phyloP scores from a whole-genome alignment of 2,888 invertebrate genomes.

The Caenorhabditis macrosperma region DNA sequence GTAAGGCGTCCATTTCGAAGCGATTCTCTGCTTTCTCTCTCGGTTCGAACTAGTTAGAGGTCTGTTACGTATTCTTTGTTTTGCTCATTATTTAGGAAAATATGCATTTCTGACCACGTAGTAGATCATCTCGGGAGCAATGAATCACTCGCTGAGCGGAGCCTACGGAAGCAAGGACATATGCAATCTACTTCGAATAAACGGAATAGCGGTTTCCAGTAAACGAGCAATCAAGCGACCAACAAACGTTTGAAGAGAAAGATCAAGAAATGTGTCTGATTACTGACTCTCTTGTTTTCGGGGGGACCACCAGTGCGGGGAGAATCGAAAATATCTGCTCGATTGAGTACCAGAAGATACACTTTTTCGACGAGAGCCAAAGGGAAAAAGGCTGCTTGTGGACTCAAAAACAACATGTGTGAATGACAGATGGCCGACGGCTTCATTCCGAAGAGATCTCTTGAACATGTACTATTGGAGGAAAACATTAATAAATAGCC shows the following conservation, averaged over 20 bases:
- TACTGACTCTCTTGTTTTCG: constrained; percentile 15
- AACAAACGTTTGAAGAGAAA: constrained; percentile 5
- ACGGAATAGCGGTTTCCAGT: not conserved
- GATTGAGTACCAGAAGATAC: constrained; percentile 27
- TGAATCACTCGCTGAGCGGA: not conserved
- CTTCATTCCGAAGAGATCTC: too few species aligned
- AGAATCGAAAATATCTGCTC: constrained; percentile 15
- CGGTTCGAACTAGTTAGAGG: not conserved
- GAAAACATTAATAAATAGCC: too few species aligned
- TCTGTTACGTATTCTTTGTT: too few species aligned
- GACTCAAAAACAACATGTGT: not conserved
- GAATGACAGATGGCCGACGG: too few species aligned
- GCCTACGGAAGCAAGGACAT: not conserved
- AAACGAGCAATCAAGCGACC: not conserved
- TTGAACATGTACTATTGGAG: too few species aligned
- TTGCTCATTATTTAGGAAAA: not conserved
- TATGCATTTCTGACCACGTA: not conserved
- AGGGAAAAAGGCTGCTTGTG: not conserved
- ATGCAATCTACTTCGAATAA: not conserved
- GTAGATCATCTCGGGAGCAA: not conserved
- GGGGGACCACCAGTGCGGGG: too few species aligned
- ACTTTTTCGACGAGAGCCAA: too few species aligned
- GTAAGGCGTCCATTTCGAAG: too few species aligned
- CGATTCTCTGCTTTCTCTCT: not conserved
- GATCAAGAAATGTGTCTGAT: constrained; percentile 33